Evolutionary conservation across 2,113 vertebrate genomes (phyloP).

Genomic region (Caranx melampygus): DNA sequence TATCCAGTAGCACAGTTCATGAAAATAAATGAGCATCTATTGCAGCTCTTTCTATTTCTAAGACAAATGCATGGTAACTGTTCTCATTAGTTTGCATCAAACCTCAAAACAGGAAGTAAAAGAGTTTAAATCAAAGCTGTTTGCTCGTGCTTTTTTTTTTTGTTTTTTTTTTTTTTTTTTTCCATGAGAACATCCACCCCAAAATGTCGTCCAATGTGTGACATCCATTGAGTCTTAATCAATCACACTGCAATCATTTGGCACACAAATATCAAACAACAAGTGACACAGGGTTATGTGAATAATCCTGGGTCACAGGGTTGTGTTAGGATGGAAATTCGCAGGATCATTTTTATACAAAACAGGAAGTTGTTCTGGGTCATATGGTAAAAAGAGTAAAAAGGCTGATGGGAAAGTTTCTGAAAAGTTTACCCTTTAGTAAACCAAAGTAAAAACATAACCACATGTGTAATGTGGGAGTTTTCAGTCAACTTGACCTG

Average conservation of each 20-base stretch:
- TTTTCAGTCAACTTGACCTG: background rate
- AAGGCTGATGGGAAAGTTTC: background rate
- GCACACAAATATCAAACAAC: background rate
- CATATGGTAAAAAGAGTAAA: background rate
- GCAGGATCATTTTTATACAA: constrained; percentile 4
- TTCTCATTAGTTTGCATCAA: background rate
- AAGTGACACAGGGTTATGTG: background rate
- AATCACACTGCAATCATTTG: background rate
- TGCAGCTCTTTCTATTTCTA: background rate
- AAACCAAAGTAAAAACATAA: background rate
- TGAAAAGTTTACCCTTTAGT: background rate
- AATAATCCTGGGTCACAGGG: background rate
- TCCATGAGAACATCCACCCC: background rate
- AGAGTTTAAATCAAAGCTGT: background rate
- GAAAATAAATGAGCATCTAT: background rate
- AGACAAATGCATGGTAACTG: background rate
- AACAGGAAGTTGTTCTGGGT: constrained; percentile 10
- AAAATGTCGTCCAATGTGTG: background rate
- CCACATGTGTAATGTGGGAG: background rate
- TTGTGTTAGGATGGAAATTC: background rate
- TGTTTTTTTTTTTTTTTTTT: background rate
- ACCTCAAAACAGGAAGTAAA: background rate
- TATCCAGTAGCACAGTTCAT: background rate
- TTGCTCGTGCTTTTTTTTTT: background rate
- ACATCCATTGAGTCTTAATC: background rate